A percentile compares a stretch with the other conserved stretches of the same genome.
Evolutionary conservation across 2,797 vertebrate genomes (phyloP).

Genomic region (Notamacropus eugenii): DNA sequence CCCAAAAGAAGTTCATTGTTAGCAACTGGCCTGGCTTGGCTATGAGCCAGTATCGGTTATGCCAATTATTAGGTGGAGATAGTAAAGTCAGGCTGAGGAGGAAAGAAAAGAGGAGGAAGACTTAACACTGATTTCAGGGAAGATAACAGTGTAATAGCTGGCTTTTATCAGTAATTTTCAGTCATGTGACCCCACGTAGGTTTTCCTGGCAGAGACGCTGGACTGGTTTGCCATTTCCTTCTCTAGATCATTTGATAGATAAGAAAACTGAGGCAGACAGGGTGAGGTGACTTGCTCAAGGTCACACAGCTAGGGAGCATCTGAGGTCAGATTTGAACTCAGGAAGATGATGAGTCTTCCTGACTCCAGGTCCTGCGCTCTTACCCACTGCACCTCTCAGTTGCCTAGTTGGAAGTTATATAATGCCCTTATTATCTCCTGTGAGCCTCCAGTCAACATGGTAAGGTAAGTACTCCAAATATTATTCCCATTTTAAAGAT

Average conservation of each 20-base stretch:
- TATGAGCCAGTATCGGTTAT: slow-evolving; percentile 28
- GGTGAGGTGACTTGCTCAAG: neutral
- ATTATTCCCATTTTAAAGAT: neutral
- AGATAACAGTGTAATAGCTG: neutral
- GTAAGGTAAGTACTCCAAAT: neutral
- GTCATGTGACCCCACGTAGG: neutral
- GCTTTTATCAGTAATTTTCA: neutral
- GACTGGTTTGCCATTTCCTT: neutral
- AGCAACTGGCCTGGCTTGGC: slow-evolving; percentile 14
- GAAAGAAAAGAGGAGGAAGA: slow-evolving; percentile 21
- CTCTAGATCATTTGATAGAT: neutral
- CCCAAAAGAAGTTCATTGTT: slow-evolving; percentile 61
- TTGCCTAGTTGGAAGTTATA: neutral
- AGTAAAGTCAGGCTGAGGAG: slow-evolving; percentile 33
- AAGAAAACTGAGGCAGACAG: neutral
- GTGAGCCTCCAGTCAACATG: neutral
- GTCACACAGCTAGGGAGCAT: neutral
- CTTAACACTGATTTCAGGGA: neutral
- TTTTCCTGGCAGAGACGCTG: neutral
- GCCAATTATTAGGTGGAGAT: slow-evolving; percentile 47
- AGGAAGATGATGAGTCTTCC: neutral
- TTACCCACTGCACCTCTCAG: rapidly evolving
- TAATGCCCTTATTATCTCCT: neutral
- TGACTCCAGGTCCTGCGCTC: neutral
- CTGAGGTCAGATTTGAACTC: neutral